Conservation (phyloP, 2,113 vertebrate species). For the Progne subis region DNA sequence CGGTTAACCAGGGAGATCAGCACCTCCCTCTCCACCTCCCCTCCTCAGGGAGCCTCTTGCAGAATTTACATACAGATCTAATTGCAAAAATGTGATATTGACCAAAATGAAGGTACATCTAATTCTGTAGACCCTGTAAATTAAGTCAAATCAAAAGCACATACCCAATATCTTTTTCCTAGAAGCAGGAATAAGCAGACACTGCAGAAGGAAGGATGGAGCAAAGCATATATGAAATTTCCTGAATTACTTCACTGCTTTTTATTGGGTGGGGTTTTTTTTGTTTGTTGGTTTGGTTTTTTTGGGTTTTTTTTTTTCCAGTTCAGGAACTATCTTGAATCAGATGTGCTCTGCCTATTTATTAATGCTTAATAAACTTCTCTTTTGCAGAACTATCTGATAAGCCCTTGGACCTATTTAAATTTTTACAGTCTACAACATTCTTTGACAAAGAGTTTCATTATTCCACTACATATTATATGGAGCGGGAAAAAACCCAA, state of each 20-base stretch:
- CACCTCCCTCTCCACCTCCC: not conserved
- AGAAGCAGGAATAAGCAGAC: not conserved
- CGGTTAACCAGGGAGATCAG: not conserved
- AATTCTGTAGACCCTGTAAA: too few relatives aligned
- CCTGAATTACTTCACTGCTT: not conserved
- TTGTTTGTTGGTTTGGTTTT: too few relatives aligned
- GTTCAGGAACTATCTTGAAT: not conserved
- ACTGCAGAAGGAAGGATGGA: not conserved
- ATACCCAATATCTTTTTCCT: not conserved
- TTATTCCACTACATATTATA: not conserved
- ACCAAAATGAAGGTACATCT: not conserved
- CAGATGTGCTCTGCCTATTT: not conserved
- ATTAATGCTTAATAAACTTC: not conserved
- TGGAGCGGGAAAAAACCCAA: not conserved
- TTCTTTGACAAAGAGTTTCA: not conserved
- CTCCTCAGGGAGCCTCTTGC: not conserved
- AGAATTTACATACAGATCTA: not conserved
- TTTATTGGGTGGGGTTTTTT: not conserved
- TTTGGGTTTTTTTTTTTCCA: not conserved
- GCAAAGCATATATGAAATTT: not conserved
- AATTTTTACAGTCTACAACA: not conserved
- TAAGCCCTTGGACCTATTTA: not conserved
- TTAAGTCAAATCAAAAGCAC: not conserved
- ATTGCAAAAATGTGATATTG: not conserved
- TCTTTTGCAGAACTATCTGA: not conserved